Evolutionary conservation across 1,140 invertebrate species (phyloP).

Genomic region (Araneus ventricosus): DNA sequence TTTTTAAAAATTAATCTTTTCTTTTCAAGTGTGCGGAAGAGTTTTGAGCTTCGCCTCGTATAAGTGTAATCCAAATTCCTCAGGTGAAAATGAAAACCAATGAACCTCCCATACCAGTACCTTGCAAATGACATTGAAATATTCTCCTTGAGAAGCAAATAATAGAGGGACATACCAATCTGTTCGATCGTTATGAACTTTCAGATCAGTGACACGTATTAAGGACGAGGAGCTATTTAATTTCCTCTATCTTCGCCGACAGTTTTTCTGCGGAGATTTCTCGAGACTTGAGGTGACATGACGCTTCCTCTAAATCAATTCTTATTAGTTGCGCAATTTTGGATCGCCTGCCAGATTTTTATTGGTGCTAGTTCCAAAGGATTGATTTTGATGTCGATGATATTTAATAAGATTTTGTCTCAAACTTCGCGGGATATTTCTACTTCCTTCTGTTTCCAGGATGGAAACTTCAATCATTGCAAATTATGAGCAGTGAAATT

Average conservation of each 20-base stretch:
- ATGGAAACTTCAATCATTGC: neutral
- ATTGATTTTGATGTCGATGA: neutral
- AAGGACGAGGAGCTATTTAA: neutral
- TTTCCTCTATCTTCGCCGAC: slow-evolving; percentile 8
- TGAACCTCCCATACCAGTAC: neutral
- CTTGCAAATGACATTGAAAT: neutral
- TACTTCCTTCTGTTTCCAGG: neutral
- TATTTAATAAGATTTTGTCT: slow-evolving; percentile 8
- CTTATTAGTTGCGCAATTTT: slow-evolving; percentile 26
- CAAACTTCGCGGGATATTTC: neutral
- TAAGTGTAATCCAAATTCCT: too few species aligned
- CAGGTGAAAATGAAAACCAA: too few species aligned
- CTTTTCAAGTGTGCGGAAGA: too few species aligned
- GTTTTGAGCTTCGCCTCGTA: too few species aligned
- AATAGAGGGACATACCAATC: slow-evolving; percentile 2
- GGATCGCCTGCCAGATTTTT: slow-evolving; percentile 13
- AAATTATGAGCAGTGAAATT: neutral
- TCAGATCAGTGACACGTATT: slow-evolving; percentile 10
- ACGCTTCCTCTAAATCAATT: slow-evolving; percentile 33
- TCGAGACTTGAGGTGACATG: neutral
- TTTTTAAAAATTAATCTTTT: too few species aligned
- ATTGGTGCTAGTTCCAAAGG: neutral
- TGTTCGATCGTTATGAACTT: neutral
- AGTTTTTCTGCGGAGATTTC: slow-evolving; percentile 15
- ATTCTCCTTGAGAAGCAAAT: neutral